Evolutionary conservation across 64 coral and sea anemone genomes (phyloP).

Genomic region (Catalaphyllia jardinei): DNA sequence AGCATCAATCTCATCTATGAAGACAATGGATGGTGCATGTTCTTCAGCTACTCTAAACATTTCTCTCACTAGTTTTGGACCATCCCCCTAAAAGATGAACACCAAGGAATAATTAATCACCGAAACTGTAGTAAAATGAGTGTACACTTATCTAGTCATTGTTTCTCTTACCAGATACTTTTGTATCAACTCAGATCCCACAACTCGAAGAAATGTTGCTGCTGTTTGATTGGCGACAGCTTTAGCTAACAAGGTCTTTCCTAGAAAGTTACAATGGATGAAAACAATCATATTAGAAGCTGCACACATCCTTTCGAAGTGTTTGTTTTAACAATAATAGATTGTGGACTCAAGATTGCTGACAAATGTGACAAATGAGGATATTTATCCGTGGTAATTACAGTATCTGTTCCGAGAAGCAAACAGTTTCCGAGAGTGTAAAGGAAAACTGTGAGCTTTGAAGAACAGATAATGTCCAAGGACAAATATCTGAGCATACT

Average conservation of each 20-base stretch:
- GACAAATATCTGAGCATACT: no score
- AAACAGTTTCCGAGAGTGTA: no score
- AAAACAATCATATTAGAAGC: not conserved
- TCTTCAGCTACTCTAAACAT: constrained; percentile 98
- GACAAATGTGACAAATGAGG: no score
- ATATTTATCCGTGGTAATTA: no score
- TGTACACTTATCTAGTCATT: not conserved
- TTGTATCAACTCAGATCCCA: constrained; percentile 99
- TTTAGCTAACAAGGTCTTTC: constrained; percentile 95
- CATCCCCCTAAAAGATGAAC: constrained; percentile 75
- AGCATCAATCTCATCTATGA: constrained; percentile 99
- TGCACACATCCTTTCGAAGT: no score
- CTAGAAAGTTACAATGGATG: constrained; percentile 8
- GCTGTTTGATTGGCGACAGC: constrained; percentile 98
- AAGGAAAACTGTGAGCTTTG: no score
- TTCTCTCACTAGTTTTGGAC: constrained; percentile 94
- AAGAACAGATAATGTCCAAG: no score
- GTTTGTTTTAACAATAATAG: no score
- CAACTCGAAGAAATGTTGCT: constrained; percentile 96
- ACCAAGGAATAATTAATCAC: not conserved
- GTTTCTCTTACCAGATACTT: constrained; percentile 92
- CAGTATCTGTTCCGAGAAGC: no score
- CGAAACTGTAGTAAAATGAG: not conserved
- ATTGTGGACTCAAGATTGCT: no score
- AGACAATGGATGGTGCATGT: constrained; percentile 97